Conservation (phyloP, 2,113 vertebrate species). For the Cyanoderma ruficeps region DNA sequence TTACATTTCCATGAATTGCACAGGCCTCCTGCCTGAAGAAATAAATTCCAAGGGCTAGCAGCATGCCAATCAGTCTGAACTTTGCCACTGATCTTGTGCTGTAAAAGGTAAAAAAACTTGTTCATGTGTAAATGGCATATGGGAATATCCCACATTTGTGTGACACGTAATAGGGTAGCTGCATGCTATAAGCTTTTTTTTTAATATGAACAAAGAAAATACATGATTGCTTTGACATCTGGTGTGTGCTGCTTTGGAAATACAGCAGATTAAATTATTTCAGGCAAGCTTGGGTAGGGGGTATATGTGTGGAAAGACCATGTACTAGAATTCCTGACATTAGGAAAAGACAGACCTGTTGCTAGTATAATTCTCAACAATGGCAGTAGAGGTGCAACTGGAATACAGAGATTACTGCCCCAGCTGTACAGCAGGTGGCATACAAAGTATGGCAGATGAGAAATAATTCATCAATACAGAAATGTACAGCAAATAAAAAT, state of each 20-base stretch:
- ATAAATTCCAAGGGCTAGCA: not conserved
- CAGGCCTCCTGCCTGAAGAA: not conserved
- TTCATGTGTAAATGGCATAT: not conserved
- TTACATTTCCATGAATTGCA: not conserved
- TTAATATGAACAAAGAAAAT: not conserved
- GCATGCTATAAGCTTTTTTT: not conserved
- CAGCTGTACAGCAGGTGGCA: conserved; percentile 52
- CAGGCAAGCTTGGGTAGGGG: not conserved
- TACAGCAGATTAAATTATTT: not conserved
- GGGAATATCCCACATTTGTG: not conserved
- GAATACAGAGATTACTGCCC: not conserved
- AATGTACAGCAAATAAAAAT: not conserved
- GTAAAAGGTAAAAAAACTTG: not conserved
- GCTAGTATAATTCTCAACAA: not conserved
- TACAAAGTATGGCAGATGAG: not conserved
- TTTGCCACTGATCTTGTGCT: not conserved
- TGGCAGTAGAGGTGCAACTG: not conserved
- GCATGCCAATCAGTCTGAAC: not conserved
- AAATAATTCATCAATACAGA: not conserved
- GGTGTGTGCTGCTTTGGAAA: not conserved
- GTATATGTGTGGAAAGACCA: not conserved
- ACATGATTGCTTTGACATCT: not conserved
- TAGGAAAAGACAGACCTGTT: not conserved
- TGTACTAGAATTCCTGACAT: not conserved
- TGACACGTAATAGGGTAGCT: not conserved